A percentile compares a stretch with the other conserved stretches of the same genome.
phyloP scores from a whole-genome alignment of 2,113 vertebrate species.

The Cololabis saira region DNA sequence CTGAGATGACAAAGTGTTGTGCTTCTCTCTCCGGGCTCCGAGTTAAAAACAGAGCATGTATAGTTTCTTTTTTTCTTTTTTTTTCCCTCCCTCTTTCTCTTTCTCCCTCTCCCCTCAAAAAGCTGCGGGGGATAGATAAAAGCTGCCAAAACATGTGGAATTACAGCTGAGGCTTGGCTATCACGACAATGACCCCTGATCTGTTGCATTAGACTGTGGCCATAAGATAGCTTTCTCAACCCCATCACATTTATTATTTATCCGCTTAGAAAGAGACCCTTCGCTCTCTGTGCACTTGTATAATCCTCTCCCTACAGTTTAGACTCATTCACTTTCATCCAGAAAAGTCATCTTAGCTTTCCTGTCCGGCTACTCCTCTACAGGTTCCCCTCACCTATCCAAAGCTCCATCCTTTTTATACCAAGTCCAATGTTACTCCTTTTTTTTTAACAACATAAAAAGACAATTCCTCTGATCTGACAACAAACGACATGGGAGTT shows the following conservation, averaged over 20 bases:
- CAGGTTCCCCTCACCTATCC: constrained; percentile 10
- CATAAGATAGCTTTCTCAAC: constrained; percentile 44
- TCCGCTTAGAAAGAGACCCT: constrained; percentile 40
- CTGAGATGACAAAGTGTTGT: constrained; percentile 51
- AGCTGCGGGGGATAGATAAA: constrained; percentile 42
- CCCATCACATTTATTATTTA: constrained; percentile 67
- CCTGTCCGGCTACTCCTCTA: constrained; percentile 12
- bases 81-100: no score
- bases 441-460: constrained; percentile 15
- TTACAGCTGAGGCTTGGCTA: constrained; percentile 29
- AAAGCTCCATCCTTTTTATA: constrained; percentile 1
- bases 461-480: constrained; percentile 4
- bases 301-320: constrained; percentile 22
- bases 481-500: constrained; percentile 2
- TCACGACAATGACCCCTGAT: constrained; percentile 55
- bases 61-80: constrained; percentile 34
- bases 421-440: constrained; percentile 22
- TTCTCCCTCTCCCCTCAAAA: not conserved
- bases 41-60: constrained; percentile 45
- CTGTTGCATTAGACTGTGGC: constrained; percentile 51
- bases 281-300: constrained; percentile 16
- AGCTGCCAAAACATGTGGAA: constrained; percentile 52
- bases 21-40: constrained; percentile 32
- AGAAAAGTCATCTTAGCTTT: constrained; percentile 27
- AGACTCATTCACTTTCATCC: constrained; percentile 51